These are phyloP conservation scores for Neosalanx taihuensis DNA, from an alignment of 2,797 vertebrate genomes.

Conservation along the genomic window DNA sequence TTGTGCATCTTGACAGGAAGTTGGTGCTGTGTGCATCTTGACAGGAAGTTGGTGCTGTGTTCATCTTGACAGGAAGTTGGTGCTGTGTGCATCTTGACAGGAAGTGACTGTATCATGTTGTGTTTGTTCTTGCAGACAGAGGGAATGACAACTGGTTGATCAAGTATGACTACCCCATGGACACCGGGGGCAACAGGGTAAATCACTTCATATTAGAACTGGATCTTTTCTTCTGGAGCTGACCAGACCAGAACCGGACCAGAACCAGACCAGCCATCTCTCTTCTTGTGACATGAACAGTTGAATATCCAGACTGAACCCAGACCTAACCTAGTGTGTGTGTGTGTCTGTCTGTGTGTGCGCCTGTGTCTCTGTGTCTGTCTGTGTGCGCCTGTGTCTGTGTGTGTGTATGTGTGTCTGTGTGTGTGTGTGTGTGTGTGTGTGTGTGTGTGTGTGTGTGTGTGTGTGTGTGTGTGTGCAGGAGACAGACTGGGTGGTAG, in stretches of 20 bases:
- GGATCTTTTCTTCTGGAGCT: too few species aligned
- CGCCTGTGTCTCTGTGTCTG: constrained; percentile 12
- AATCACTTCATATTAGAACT: background rate
- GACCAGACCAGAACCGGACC: too few species aligned
- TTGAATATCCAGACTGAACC: background rate
- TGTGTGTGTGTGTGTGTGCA: constrained; percentile 45
- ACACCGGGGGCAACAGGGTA: constrained; percentile 82
- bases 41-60: too few species aligned
- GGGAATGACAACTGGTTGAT: constrained; percentile 99
- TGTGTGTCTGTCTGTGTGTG: background rate
- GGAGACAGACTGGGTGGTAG: constrained; percentile 96
- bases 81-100: background rate
- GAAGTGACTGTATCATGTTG: background rate
- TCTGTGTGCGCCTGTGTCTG: background rate
- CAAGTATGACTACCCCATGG: constrained; percentile 97
- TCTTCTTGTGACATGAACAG: too few species aligned
- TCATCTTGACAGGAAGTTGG: background rate
- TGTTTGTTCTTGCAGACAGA: background rate
- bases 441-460: constrained; percentile 3
- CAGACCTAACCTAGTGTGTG: background rate
- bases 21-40: too few species aligned
- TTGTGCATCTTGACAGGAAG: too few species aligned
- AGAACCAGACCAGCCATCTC: too few species aligned
- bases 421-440: constrained; percentile 13
- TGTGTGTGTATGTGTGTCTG: constrained; percentile 1